These are phyloP conservation scores for Marcusenius ussheri DNA, from an alignment of 2,113 vertebrate species.

Conservation along the genomic window DNA sequence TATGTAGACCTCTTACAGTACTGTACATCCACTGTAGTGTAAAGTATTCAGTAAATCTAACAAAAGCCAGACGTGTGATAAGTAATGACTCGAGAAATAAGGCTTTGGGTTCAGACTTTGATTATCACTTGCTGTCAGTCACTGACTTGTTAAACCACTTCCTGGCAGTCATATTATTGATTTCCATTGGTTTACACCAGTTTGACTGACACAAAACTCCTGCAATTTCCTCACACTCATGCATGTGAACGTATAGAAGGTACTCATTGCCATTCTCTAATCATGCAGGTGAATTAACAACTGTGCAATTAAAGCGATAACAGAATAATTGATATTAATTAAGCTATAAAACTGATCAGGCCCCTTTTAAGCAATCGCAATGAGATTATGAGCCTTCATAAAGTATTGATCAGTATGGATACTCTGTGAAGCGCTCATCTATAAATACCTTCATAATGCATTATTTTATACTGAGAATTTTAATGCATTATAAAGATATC, in stretches of 20 bases:
- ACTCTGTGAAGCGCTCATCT: too few relatives aligned
- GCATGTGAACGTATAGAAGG: not conserved
- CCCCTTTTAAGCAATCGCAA: not conserved
- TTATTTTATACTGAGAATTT: too few relatives aligned
- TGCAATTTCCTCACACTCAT: not conserved
- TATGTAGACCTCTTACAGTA: too few relatives aligned
- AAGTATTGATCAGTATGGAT: too few relatives aligned
- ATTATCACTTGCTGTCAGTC: not conserved
- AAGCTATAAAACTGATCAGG: not conserved
- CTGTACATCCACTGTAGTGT: too few relatives aligned
- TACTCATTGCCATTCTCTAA: not conserved
- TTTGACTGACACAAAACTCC: not conserved
- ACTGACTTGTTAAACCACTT: not conserved
- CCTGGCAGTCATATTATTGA: not conserved
- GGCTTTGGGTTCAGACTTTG: not conserved
- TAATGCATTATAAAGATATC: too few relatives aligned
- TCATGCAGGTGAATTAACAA: not conserved
- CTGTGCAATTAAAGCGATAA: not conserved
- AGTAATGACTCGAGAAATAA: not conserved
- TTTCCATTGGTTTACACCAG: not conserved
- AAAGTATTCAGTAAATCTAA: not conserved
- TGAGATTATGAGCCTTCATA: too few relatives aligned
- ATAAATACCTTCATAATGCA: too few relatives aligned
- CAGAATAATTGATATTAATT: not conserved
- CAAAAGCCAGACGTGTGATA: not conserved